Evolutionary conservation across 2,797 vertebrate genomes (phyloP).

Genomic region (Sebastes vulpes): DNA sequence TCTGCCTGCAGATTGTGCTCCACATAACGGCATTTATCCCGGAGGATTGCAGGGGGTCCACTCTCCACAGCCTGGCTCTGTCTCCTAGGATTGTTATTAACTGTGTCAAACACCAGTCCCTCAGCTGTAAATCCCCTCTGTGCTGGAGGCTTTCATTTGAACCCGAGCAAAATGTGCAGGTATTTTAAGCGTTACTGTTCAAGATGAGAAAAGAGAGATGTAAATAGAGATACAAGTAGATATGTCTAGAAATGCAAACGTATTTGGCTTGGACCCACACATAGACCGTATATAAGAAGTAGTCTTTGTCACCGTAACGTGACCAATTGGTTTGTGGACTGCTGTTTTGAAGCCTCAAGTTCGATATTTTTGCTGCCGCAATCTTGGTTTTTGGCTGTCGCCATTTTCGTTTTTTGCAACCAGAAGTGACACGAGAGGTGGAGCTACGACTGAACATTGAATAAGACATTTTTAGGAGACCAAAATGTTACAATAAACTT

Average conservation of each 20-base stretch:
- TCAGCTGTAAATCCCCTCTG: slow-evolving; percentile 15
- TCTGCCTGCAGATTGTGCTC: slow-evolving; percentile 7
- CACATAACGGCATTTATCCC: not conserved
- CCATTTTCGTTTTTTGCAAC: no score
- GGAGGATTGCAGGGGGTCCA: slow-evolving; percentile 18
- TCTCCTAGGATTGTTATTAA: slow-evolving; percentile 31
- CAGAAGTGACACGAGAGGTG: no score
- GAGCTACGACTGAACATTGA: no score
- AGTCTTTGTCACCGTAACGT: no score
- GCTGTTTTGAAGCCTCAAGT: no score
- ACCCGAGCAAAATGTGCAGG: not conserved
- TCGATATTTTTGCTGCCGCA: rapidly evolving
- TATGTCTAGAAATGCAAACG: not conserved
- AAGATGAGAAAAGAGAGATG: not conserved
- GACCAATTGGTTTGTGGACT: no score
- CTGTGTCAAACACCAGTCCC: slow-evolving; percentile 26
- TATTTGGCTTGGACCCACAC: not conserved
- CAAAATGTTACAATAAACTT: no score
- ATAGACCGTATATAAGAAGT: no score
- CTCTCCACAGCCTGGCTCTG: slow-evolving; percentile 11
- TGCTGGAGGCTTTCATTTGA: not conserved
- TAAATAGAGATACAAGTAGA: not conserved
- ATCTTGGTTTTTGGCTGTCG: no score
- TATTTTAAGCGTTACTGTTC: not conserved
- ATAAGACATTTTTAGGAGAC: no score